phyloP scores from a whole-genome alignment of 2,888 invertebrate genomes.

The Cataglyphis albicans region DNA sequence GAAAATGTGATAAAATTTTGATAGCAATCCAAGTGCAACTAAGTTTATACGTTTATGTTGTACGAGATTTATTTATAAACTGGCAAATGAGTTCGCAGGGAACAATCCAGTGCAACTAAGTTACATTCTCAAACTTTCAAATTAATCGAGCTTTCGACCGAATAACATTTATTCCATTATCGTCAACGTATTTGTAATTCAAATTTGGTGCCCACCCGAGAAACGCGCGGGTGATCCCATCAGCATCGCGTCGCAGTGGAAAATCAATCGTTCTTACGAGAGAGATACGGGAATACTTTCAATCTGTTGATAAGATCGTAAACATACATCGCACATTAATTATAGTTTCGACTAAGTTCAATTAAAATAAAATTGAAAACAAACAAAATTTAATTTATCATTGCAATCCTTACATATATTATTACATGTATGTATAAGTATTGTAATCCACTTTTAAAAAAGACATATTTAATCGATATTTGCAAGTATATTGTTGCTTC shows the following conservation, averaged over 20 bases:
- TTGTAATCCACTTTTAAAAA: too few species aligned
- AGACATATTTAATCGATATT: too few species aligned
- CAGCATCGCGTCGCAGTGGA: conserved; percentile 52
- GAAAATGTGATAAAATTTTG: background rate
- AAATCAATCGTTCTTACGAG: conserved; percentile 62
- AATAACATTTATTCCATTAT: conserved; percentile 76
- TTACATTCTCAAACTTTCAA: conserved; percentile 56
- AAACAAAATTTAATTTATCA: background rate
- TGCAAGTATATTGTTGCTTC: too few species aligned
- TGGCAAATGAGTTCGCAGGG: conserved; percentile 57
- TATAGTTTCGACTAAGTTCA: background rate
- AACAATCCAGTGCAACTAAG: conserved; percentile 48
- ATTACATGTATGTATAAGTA: background rate
- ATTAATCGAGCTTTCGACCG: conserved; percentile 66
- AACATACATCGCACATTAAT: conserved; percentile 55
- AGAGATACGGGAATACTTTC: conserved; percentile 40
- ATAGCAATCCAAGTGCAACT: background rate
- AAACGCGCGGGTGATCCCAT: conserved; percentile 65
- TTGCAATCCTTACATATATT: background rate
- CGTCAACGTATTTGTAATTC: conserved; percentile 72
- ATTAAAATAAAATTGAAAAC: background rate
- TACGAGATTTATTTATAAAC: conserved; percentile 58
- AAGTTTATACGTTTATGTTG: conserved; percentile 2
- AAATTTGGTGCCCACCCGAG: conserved; percentile 64
- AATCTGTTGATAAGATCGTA: conserved; percentile 44